These are phyloP conservation scores for Rutpela maculata DNA, from an alignment of 2,888 invertebrate species.

Conservation along the genomic window DNA sequence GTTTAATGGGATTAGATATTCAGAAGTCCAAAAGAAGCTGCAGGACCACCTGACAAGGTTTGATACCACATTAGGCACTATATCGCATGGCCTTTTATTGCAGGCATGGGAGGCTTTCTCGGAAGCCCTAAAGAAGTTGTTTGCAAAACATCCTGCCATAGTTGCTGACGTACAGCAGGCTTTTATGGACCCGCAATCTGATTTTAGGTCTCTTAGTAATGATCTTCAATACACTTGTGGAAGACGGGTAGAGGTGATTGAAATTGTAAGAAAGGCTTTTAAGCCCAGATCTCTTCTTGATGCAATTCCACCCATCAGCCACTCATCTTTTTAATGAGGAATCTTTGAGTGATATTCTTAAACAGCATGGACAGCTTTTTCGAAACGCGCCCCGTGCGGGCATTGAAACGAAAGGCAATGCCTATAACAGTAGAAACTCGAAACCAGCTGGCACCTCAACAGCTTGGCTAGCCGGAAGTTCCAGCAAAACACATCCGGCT, in stretches of 20 bases:
- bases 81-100: constrained; percentile 35
- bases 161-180: neutral
- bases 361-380: neutral
- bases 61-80: constrained; percentile 19
- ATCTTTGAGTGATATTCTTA: constrained; percentile 3
- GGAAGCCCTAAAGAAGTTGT: constrained; percentile 5
- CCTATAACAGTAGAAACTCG: neutral
- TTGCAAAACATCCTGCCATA: constrained; percentile 1
- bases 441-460: neutral
- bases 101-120: constrained; percentile 38
- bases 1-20: neutral
- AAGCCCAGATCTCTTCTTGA: constrained; percentile 24
- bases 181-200: constrained; percentile 4
- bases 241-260: constrained; percentile 40
- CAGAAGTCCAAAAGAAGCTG: constrained; percentile 1
- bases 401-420: constrained; percentile 5
- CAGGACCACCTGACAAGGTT: neutral
- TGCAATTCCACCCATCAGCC: constrained; percentile 35
- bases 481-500: neutral
- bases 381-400: neutral
- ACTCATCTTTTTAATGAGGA: constrained; percentile 37
- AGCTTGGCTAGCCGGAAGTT: neutral
- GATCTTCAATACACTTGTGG: constrained; percentile 35
- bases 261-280: constrained; percentile 32
- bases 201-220: neutral